A percentile compares a stretch with the other conserved stretches of the same genome.
Conservation (phyloP, 1,140 invertebrate species). For the Mizuhopecten yessoensis region DNA sequence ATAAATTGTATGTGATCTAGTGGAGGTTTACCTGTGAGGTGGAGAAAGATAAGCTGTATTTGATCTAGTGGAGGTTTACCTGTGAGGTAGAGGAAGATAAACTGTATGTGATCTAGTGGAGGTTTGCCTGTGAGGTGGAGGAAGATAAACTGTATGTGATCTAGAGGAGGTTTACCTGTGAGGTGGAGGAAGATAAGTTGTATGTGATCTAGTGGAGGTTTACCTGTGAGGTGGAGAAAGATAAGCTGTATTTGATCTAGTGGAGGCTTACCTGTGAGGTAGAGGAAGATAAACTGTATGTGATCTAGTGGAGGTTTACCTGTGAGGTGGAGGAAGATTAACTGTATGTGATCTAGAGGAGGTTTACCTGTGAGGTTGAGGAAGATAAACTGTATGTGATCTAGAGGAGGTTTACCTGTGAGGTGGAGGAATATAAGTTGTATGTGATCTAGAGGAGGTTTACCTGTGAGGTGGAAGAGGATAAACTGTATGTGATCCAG, state of each 20-base stretch:
- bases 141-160: background rate
- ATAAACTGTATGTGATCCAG: slow-evolving; percentile 24
- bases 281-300: background rate
- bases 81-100: background rate
- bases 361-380: background rate
- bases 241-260: too few relatives aligned
- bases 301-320: background rate
- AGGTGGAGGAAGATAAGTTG: background rate
- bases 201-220: too few relatives aligned
- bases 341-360: background rate
- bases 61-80: background rate
- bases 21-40: slow-evolving; percentile 9
- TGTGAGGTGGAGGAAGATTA: background rate
- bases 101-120: background rate
- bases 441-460: background rate
- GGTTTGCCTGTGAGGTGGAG: background rate
- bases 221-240: background rate
- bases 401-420: too few relatives aligned
- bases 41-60: background rate
- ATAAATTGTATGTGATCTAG: slow-evolving; percentile 42
- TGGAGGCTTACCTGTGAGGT: background rate
- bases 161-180: background rate
- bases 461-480: slow-evolving; percentile 5
- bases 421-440: background rate
- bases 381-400: too few relatives aligned